A percentile compares a stretch with the other conserved stretches of the same genome.
Conservation (phyloP, 1,140 invertebrate genomes). For the Drosophila littoralis region DNA sequence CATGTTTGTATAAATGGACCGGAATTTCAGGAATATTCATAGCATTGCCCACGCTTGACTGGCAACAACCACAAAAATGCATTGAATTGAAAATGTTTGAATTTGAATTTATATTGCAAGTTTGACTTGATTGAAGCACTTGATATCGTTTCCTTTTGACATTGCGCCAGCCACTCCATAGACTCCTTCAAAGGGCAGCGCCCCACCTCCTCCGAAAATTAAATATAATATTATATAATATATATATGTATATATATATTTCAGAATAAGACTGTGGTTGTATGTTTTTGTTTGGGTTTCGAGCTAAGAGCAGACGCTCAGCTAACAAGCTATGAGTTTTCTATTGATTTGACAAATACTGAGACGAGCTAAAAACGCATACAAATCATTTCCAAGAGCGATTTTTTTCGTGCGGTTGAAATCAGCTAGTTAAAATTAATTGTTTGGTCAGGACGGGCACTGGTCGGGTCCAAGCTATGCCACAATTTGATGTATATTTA, state of each 20-base stretch:
- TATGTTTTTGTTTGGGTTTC: conserved; percentile 8
- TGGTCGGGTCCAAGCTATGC: neutral
- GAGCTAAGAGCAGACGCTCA: conserved; percentile 2
- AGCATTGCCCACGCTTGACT: conserved; percentile 67
- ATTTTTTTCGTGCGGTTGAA: neutral
- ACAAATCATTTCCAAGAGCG: conserved; percentile 5
- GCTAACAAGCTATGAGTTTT: conserved; percentile 40
- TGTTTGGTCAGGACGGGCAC: conserved; percentile 11
- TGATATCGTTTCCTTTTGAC: conserved; percentile 76
- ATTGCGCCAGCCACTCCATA: conserved; percentile 43
- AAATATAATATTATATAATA: conserved; percentile 1
- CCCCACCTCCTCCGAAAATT: neutral
- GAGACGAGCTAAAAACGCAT: conserved; percentile 11
- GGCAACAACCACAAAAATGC: conserved; percentile 80
- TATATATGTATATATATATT: neutral
- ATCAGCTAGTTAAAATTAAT: conserved; percentile 26
- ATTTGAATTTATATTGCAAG: conserved; percentile 83
- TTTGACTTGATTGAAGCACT: conserved; percentile 80
- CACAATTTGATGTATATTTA: too few species aligned
- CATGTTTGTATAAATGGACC: conserved; percentile 26
- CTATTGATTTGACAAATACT: conserved; percentile 33
- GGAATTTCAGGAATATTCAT: conserved; percentile 71
- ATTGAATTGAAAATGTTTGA: conserved; percentile 82
- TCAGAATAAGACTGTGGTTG: neutral
- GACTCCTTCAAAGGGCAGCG: neutral